Base-by-base conservation (phyloP, 2,113 vertebrate species). In the Lagopus leucura region DNA sequence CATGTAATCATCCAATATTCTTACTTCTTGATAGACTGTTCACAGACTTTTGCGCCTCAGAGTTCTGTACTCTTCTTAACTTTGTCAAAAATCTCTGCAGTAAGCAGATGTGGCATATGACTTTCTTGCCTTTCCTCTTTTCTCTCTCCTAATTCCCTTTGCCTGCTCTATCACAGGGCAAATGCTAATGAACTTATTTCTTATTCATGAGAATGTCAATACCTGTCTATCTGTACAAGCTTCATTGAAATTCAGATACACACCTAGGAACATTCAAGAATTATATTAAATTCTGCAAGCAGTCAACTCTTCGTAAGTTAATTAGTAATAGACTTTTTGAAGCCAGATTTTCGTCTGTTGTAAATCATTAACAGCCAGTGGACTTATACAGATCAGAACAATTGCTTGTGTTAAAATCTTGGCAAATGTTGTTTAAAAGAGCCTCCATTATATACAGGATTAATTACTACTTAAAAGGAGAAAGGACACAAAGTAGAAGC, bases 141-240 rank as follows among this genome's bases (percentile, higher is more conserved):
- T 58, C 32, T 60, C n/a, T 73, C 36, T 11, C 5, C 19, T 65
- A 67, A 47, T 52, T 85, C 6, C 4, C 63, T 67, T 42, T 19
- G 6, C 36, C 61, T 40, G 36, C 11, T 58, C 42, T 67, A 36
- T 88, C 10, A 5, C 21, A 69, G 42, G n/a, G 36, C 48, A 91
- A 78, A 79, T 50, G 75, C 55, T 93, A 89, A 94, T 89, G 81
- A 93, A 85, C 67, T 85, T n/a, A 87, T 93, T 58, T 95, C 67
- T 17, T 88, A 92, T 95, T 96, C 82, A 93, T 91, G 71, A 86
- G 69, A 88, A 86, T 88, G 87, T 83, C 92, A 89, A 86, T 93
- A 93, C 73, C 82, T 87, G 11, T 84, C 89, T 73, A 43, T 93
- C 72, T 47, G 50, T 86, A 82, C 8, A 82, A 34, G n/a, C 93